Evolutionary conservation across 2,888 invertebrate genomes (phyloP), one percentile per base, ranked within the genome.

Genomic region (Synergus umbraculus): DNA sequence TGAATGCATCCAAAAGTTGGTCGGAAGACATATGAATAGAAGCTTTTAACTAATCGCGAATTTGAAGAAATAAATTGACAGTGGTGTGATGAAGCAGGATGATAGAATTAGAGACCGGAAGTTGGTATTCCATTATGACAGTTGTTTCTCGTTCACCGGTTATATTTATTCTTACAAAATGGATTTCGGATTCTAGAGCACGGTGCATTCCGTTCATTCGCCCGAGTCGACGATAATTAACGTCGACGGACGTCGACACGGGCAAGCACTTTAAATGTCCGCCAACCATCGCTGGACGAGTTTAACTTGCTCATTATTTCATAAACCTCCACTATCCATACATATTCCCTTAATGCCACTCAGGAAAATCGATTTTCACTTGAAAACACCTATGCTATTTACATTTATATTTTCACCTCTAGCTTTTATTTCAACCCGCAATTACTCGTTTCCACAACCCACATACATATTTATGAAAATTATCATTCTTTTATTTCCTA

Each of bases 221-320:
- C 78, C 84, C 83, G 84, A 80, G 87, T 84, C 80, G 83, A 81
- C 76, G 81, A 85, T 90, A 90, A 90, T 90, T 90, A 90, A 87
- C 79, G 82, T 67, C 85, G 87, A 90, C 88, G 87, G 90, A 90
- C 90, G 86, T 88, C 89, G 88, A 90, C 90, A 90, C 84, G 89
- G 85, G 85, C 86, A 82, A 87, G 90, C 90, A 90, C 89, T 90
- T 90, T 89, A 90, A 90, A 89, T 87, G 89, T 90, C 90, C 84
- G 86, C 86, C 86, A 83, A 85, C 78, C 85, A 84, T 86, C 86
- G 81, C 80, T 82, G 76, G 81, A 78, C 76, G 84, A 82, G 84
- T 84, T 86, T 81, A 84, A 86, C 85, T 88, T 85, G 84, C 85
- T 88, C 85, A 88, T 89, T 87, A 90, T 89, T 90, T 89, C 84